These are phyloP conservation scores for Marasmarcha lunaedactyla DNA, from an alignment of 2,888 invertebrate genomes.

Conservation along the genomic window DNA sequence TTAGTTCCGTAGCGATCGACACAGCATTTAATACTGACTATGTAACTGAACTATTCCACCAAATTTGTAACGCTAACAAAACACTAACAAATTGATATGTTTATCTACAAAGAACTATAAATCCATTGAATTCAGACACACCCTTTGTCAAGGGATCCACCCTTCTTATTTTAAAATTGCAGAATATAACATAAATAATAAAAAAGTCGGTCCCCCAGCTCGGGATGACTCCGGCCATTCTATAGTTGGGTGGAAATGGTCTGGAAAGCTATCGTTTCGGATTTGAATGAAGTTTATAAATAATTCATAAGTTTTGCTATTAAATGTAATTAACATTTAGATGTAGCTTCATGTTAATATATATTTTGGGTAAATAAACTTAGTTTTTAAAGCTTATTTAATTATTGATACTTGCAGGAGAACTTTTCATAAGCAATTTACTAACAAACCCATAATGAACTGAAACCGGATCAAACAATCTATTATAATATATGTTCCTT, in stretches of 20 bases:
- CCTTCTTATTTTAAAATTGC: conserved; percentile 64
- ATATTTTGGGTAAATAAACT: no score
- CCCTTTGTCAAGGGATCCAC: conserved; percentile 65
- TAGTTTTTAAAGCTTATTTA: no score
- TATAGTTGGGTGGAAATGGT: conserved; percentile 62
- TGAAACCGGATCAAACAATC: no score
- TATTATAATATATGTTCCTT: no score
- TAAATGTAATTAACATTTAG: no score
- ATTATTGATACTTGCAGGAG: no score
- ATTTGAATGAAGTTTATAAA: conserved; percentile 44
- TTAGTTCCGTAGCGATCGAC: conserved; percentile 36
- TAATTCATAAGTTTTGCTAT: conserved; percentile 39
- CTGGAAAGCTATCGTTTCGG: conserved; percentile 42
- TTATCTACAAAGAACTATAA: conserved; percentile 67
- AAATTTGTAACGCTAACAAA: conserved; percentile 58
- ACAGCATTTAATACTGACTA: conserved; percentile 48
- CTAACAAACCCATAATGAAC: no score
- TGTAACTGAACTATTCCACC: conserved; percentile 43
- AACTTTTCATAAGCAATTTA: no score
- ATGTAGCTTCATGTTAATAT: no score
- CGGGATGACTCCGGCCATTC: conserved; percentile 52
- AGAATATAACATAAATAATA: conserved; percentile 67
- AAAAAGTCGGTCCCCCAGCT: conserved; percentile 35
- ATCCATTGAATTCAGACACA: conserved; percentile 58
- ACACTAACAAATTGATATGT: conserved; percentile 70